Evolutionary conservation across 2,113 vertebrate species (phyloP), one percentile per base, ranked within the genome.

Genomic region (Dicentrarchus labrax): DNA sequence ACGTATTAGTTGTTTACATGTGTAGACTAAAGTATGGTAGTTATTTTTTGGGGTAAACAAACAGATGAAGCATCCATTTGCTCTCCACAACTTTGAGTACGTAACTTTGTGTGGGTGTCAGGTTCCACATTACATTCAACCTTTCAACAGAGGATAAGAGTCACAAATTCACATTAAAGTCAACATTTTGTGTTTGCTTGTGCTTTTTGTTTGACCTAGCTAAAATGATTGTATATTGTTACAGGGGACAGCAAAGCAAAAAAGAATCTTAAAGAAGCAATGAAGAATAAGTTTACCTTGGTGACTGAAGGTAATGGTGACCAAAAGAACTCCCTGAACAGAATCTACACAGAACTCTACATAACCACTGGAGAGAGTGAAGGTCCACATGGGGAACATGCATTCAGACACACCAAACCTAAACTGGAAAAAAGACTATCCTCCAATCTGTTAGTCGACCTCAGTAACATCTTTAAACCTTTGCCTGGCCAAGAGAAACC

Each of bases 251-350:
- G 5, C 0, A 45, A 80, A 72, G 13, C 10, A 16, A 78, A 38
- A 5, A 36, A 74, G 4, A 22, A 12, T 1, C 50, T 47, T 5
- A 84, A 78, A 71, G n/a, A 70, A 4, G n/a, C 4, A 22, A 74
- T 73, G 76, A 4, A 7, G 19, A 50, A 71, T 0, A 87, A 61
- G 57, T 84, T 45, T n/a, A 12, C 54, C 2, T 17, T 9, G 2
- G 71, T 45, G 5, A 53, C 4, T 67, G 91, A 92, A 72, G 84
- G 82, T 24, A 43, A 24, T 1, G 72, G 38, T 12, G 87, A 89
- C 45, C 36, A 60, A 39, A 0, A 11, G 21, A 83, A 6, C 2
- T 9, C 59, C 1, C 51, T 86, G 38, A 45, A 74, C 24, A 79
- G 1, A 1, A 80, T 90, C 45, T 89, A 81, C 77, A 72, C 87